Conservation (phyloP, 2,888 invertebrate genomes). For the Cheilosia impressa region DNA sequence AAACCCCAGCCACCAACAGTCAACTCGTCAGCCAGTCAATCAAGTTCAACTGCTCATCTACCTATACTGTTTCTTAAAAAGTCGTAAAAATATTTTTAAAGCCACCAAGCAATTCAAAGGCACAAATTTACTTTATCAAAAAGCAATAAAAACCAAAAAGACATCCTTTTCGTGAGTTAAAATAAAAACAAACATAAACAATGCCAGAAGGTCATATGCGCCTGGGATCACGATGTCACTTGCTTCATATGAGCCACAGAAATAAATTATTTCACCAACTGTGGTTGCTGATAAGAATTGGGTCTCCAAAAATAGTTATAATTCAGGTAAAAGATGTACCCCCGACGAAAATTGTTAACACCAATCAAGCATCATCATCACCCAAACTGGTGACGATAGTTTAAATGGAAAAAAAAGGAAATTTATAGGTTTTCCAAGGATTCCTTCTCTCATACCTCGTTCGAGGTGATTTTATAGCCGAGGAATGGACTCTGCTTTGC, state of each 20-base stretch:
- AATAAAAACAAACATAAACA: conserved; percentile 70
- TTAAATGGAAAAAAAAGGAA: conserved; percentile 22
- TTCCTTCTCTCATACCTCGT: conserved; percentile 18
- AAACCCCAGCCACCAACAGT: conserved; percentile 6
- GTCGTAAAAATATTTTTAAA: conserved; percentile 64
- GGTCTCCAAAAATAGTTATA: conserved; percentile 57
- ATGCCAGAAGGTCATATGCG: conserved; percentile 47
- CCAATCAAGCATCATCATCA: conserved; percentile 37
- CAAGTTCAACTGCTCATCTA: conserved; percentile 43
- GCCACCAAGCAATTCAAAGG: conserved; percentile 10
- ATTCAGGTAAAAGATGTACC: conserved; percentile 49
- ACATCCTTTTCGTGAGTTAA: conserved; percentile 63
- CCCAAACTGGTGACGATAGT: conserved; percentile 35
- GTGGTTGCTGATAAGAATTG: conserved; percentile 65
- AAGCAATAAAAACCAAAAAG: conserved; percentile 50
- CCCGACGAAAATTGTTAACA: conserved; percentile 32
- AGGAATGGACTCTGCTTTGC: conserved; percentile 34
- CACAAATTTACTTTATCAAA: conserved; percentile 67
- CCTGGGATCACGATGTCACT: conserved; percentile 25
- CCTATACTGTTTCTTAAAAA: conserved; percentile 49
- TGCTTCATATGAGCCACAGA: conserved; percentile 58
- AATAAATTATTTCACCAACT: conserved; percentile 72
- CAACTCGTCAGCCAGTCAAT: conserved; percentile 55
- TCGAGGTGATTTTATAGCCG: conserved; percentile 33
- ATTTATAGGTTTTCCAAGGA: conserved; percentile 71